phyloP scores from a whole-genome alignment of 1,140 invertebrate species.

The Drosophila cardini region DNA sequence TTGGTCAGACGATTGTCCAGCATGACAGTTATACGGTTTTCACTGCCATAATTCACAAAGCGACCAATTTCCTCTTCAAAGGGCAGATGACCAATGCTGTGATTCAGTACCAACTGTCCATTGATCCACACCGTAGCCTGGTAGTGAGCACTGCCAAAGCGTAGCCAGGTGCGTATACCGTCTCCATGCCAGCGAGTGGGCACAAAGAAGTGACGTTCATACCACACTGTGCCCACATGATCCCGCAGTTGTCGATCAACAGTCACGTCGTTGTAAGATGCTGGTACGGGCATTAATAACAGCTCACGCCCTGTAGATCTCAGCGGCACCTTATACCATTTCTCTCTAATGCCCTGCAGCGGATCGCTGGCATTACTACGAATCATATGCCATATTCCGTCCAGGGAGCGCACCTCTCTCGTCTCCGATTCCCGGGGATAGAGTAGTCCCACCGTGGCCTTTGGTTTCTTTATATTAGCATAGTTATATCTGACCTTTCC shows the following conservation, averaged over 20 bases:
- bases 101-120: conserved; percentile 90
- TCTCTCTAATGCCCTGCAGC: conserved; percentile 89
- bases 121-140: conserved; percentile 95
- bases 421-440: conserved; percentile 93
- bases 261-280: conserved; percentile 98
- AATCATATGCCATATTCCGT: conserved; percentile 95
- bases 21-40: conserved; percentile 94
- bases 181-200: conserved; percentile 89
- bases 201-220: conserved; percentile 92
- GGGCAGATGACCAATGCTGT: conserved; percentile 97
- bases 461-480: conserved; percentile 20
- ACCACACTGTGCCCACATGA: conserved; percentile 98
- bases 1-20: conserved; percentile 95
- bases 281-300: conserved; percentile 96
- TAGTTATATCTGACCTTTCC: conserved; percentile 41
- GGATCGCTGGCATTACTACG: conserved; percentile 87
- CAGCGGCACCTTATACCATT: conserved; percentile 88
- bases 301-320: conserved; percentile 29
- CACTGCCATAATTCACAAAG: conserved; percentile 88
- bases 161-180: conserved; percentile 90
- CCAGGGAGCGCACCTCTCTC: conserved; percentile 90
- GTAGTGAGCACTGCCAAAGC: conserved; percentile 96
- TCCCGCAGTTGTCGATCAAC: conserved; percentile 92
- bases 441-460: conserved; percentile 87
- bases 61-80: conserved; percentile 94